A percentile compares a stretch with the other conserved stretches of the same genome.
These are phyloP conservation scores for Lissonota sp. DNA, from an alignment of 2,888 invertebrate species.

Conservation along the genomic window DNA sequence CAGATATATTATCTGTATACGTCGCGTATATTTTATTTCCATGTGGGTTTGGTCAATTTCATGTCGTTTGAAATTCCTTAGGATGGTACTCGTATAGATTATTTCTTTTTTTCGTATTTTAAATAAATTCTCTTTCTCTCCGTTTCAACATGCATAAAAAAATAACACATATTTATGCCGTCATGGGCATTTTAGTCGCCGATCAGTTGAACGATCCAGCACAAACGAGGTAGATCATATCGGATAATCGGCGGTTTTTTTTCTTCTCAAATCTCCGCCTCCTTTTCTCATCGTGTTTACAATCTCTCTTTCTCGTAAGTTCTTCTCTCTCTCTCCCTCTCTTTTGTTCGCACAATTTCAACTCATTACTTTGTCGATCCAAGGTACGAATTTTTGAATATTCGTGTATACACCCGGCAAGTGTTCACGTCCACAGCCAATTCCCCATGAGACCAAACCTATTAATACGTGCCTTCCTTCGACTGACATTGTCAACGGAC, in stretches of 20 bases:
- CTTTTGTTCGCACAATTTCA: conserved; percentile 77
- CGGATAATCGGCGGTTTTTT: not conserved
- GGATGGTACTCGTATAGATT: too few species aligned
- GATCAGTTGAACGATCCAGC: conserved; percentile 32
- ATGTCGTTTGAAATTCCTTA: too few species aligned
- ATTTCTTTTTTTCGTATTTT: too few species aligned
- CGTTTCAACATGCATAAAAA: not conserved
- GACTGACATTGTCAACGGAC: conserved; percentile 93
- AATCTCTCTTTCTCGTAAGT: conserved; percentile 47
- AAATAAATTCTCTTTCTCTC: too few species aligned
- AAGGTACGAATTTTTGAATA: conserved; percentile 96
- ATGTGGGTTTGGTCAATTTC: too few species aligned
- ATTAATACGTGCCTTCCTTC: conserved; percentile 95
- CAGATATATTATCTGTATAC: too few species aligned
- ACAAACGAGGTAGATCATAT: conserved; percentile 14
- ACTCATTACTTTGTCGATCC: conserved; percentile 94
- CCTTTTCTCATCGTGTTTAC: conserved; percentile 18
- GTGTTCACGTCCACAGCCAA: conserved; percentile 95
- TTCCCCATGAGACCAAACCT: conserved; percentile 96
- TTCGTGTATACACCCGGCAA: conserved; percentile 96
- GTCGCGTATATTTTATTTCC: too few species aligned
- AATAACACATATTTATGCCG: conserved; percentile 33
- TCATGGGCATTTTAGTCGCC: conserved; percentile 55
- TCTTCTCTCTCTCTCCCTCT: conserved; percentile 41
- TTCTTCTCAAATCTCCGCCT: conserved; percentile 4